phyloP scores from a whole-genome alignment of 1,140 invertebrate genomes.

The Delia radicum region DNA sequence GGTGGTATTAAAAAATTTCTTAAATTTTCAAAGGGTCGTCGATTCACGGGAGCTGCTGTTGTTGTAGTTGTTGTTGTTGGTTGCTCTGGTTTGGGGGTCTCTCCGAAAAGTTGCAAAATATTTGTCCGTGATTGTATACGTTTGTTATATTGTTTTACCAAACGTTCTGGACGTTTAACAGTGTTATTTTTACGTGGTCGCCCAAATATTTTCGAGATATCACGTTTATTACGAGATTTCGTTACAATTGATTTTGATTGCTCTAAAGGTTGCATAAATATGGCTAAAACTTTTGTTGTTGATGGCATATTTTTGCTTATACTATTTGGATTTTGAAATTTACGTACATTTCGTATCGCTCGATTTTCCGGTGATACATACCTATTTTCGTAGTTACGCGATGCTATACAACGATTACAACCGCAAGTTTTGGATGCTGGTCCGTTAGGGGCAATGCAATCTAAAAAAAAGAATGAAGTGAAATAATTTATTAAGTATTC shows the following conservation, averaged over 20 bases:
- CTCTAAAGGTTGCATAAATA: not conserved
- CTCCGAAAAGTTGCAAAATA: not conserved
- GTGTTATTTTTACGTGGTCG: conserved; percentile 19
- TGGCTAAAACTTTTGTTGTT: not conserved
- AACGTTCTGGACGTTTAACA: conserved; percentile 40
- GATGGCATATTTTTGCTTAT: not conserved
- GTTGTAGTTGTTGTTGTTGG: conserved; percentile 2
- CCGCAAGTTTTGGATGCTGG: conserved; percentile 30
- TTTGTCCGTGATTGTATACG: conserved; percentile 28
- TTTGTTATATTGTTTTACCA: conserved; percentile 46
- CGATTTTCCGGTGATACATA: conserved; percentile 34
- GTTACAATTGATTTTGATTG: not conserved
- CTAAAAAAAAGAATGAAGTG: conserved; percentile 28
- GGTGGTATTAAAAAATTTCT: not conserved
- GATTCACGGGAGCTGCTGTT: not conserved
- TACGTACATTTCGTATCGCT: not conserved
- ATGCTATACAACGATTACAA: conserved; percentile 36
- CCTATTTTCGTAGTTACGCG: conserved; percentile 44
- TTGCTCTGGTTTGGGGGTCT: not conserved
- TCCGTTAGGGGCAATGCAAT: conserved; percentile 32
- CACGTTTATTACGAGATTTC: conserved; percentile 37
- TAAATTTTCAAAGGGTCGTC: not conserved
- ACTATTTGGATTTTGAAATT: not conserved
- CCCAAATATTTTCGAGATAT: conserved; percentile 30
- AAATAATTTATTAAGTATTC: not conserved